phyloP scores from a whole-genome alignment of 2,888 invertebrate genomes.

The Rhimphoctona megacephalus region DNA sequence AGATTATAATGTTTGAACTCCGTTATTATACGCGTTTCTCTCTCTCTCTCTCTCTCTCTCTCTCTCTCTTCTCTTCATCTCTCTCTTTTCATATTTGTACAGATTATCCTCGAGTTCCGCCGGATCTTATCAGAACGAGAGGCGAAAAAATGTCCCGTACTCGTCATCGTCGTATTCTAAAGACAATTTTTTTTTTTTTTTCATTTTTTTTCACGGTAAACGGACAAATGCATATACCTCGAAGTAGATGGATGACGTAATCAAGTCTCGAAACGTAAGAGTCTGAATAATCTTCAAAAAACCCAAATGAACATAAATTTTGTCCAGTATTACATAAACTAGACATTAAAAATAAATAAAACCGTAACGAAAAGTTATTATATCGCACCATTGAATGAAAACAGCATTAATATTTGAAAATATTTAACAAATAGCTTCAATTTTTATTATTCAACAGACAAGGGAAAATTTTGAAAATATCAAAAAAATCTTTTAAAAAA shows the following conservation, averaged over 20 bases:
- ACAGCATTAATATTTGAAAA: not conserved
- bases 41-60: constrained; percentile 36
- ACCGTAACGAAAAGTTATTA: not conserved
- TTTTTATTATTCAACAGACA: not conserved
- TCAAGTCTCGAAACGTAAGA: constrained; percentile 17
- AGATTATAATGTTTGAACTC: constrained; percentile 74
- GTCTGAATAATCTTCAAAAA: constrained; percentile 7
- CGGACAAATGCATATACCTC: constrained; percentile 33
- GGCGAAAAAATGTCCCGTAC: constrained; percentile 53
- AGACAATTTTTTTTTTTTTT: constrained; percentile 32
- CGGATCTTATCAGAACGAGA: constrained; percentile 65
- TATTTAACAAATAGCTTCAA: not conserved
- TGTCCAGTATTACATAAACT: not conserved
- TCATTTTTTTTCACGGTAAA: constrained; percentile 21
- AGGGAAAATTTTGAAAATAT: not conserved
- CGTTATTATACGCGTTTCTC: constrained; percentile 62
- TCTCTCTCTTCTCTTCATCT: constrained; percentile 38
- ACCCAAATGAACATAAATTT: not conserved
- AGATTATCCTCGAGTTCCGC: constrained; percentile 73
- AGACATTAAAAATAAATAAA: not conserved
- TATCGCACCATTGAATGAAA: not conserved
- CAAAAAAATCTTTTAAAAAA: not conserved
- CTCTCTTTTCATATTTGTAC: constrained; percentile 59
- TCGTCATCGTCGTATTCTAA: constrained; percentile 58
- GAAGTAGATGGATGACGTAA: constrained; percentile 20